phyloP scores from a whole-genome alignment of 2,797 vertebrate genomes.

The Limnodromus scolopaceus region DNA sequence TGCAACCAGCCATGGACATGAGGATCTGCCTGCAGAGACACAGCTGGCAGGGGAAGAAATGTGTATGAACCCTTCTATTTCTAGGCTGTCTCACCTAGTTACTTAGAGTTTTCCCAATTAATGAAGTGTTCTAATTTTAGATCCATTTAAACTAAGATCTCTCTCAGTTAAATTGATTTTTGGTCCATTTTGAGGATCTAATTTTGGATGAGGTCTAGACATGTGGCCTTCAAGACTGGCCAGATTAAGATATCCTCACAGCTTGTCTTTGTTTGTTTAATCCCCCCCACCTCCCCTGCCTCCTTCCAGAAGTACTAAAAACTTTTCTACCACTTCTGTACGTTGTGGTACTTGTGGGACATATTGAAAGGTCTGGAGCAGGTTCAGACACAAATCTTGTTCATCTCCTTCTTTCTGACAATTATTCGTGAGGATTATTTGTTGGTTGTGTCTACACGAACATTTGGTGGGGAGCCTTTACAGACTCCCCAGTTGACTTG shows the following conservation, averaged over 20 bases:
- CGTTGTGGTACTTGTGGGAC: background rate
- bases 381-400: background rate
- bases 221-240: background rate
- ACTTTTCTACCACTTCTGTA: background rate
- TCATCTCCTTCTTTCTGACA: background rate
- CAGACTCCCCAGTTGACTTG: background rate
- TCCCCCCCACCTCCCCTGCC: too few relatives aligned
- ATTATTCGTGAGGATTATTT: background rate
- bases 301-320: background rate
- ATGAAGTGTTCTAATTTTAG: background rate
- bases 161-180: background rate
- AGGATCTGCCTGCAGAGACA: background rate
- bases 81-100: background rate
- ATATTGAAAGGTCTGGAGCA: background rate
- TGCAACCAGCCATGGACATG: background rate
- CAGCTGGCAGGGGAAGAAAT: background rate
- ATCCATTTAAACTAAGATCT: background rate
- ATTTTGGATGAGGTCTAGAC: background rate
- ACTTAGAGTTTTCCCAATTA: background rate
- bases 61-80: rapidly evolving
- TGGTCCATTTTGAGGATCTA: background rate
- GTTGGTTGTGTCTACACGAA: background rate
- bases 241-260: background rate
- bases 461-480: background rate
- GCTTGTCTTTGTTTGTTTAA: background rate